Percentiles rank a stretch among this genome's conserved stretches.
These are phyloP conservation scores for Morelia viridis DNA, from an alignment of 2,797 vertebrate species.

Conservation along the genomic window DNA sequence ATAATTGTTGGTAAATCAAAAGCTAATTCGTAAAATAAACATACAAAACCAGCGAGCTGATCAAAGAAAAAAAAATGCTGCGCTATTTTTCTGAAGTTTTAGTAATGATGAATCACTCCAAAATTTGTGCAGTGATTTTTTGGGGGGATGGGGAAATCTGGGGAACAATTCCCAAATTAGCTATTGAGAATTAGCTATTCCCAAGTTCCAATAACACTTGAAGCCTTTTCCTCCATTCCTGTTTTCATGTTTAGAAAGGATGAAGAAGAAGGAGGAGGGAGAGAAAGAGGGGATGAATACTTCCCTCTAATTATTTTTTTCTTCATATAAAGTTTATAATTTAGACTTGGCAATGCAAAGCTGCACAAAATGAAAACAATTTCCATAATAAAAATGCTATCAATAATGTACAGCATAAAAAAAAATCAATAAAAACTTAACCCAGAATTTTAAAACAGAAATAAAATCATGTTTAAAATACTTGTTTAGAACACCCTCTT, in stretches of 20 bases:
- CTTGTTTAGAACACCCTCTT: neutral
- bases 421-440: constrained; percentile 21
- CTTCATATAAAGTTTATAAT: neutral
- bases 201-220: neutral
- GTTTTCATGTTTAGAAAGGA: neutral
- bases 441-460: neutral
- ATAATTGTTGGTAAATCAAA: neutral
- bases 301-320: neutral
- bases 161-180: neutral
- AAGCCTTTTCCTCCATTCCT: too few species aligned
- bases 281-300: neutral
- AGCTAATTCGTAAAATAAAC: too few species aligned
- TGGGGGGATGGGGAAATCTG: too few species aligned
- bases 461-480: neutral
- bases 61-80: too few species aligned
- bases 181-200: neutral
- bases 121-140: too few species aligned
- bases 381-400: neutral
- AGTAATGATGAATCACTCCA: too few species aligned
- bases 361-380: neutral
- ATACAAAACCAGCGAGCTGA: too few species aligned
- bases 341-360: neutral
- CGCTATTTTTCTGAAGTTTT: too few species aligned
- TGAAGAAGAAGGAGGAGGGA: neutral
- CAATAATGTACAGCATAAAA: constrained; percentile 7